phyloP scores from a whole-genome alignment of 2,888 invertebrate genomes.

The Parnassius glacialis region DNA sequence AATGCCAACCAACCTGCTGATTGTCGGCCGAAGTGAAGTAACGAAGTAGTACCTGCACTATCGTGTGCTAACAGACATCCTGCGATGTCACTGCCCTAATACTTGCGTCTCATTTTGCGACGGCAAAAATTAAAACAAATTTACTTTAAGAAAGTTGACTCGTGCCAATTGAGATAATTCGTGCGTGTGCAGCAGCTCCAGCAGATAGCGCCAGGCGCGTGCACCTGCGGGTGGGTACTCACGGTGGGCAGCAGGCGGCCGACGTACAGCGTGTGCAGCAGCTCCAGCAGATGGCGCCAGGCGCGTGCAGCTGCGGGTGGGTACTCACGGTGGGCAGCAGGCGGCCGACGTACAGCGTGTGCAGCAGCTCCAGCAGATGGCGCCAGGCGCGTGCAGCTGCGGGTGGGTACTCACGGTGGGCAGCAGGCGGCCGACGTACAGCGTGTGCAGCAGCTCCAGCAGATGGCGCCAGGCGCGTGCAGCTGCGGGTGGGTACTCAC shows the following conservation, averaged over 20 bases:
- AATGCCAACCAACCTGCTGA: no score
- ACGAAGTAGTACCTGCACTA: no score
- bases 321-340: slow-evolving; percentile 87
- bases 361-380: slow-evolving; percentile 44
- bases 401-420: slow-evolving; percentile 85
- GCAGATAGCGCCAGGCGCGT: not conserved
- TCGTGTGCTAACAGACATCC: no score
- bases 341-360: slow-evolving; percentile 83
- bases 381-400: slow-evolving; percentile 92
- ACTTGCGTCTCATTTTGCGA: no score
- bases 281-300: not conserved
- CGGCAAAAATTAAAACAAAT: no score
- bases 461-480: slow-evolving; percentile 93
- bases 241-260: not conserved
- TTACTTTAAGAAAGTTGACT: no score
- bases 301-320: slow-evolving; percentile 94
- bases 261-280: slow-evolving; percentile 1
- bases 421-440: slow-evolving; percentile 91
- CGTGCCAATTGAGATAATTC: no score
- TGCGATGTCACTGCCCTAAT: no score
- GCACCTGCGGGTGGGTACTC: not conserved
- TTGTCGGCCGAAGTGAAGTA: no score
- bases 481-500: slow-evolving; percentile 43
- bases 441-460: slow-evolving; percentile 91
- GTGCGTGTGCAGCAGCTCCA: not conserved